Evolutionary conservation across 1,140 invertebrate species (phyloP).

Genomic region (Nebria ingens): DNA sequence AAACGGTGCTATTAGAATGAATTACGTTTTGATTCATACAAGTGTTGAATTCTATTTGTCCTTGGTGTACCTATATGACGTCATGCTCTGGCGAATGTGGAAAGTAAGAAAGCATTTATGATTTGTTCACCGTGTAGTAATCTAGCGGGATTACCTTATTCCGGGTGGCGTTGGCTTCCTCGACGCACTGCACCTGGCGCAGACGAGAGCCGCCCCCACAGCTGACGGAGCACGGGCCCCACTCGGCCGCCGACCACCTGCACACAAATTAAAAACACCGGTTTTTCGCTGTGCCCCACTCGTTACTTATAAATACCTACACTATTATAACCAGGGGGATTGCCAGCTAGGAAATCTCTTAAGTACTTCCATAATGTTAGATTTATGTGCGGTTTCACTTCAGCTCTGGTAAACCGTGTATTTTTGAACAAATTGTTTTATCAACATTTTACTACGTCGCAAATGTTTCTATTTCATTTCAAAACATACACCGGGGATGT

Average conservation of each 20-base stretch:
- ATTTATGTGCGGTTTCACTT: conserved; percentile 3
- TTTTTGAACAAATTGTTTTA: too few species aligned
- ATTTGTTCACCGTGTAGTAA: not conserved
- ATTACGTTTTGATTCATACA: too few species aligned
- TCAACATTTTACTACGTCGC: too few species aligned
- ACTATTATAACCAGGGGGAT: too few species aligned
- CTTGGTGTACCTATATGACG: not conserved
- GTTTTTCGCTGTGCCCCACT: not conserved
- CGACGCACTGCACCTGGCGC: conserved; percentile 67
- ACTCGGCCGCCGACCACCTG: conserved; percentile 85
- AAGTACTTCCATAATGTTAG: conserved; percentile 1
- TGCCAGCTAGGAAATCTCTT: not conserved
- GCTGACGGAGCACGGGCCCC: conserved; percentile 70
- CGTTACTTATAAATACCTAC: not conserved
- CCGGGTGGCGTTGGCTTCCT: conserved; percentile 56
- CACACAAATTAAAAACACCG: conserved; percentile 22
- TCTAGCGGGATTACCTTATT: conserved; percentile 48
- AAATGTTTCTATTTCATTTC: too few species aligned
- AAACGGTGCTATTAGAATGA: not conserved
- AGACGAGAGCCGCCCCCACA: conserved; percentile 72
- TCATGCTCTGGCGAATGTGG: not conserved
- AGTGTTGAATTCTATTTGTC: too few species aligned
- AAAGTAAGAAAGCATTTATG: not conserved
- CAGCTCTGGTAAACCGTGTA: too few species aligned
- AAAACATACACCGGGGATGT: too few species aligned